A percentile compares a stretch with the other conserved stretches of the same genome.
These are phyloP conservation scores for Nicator chloris DNA, from an alignment of 2,113 vertebrate genomes.

Conservation along the genomic window DNA sequence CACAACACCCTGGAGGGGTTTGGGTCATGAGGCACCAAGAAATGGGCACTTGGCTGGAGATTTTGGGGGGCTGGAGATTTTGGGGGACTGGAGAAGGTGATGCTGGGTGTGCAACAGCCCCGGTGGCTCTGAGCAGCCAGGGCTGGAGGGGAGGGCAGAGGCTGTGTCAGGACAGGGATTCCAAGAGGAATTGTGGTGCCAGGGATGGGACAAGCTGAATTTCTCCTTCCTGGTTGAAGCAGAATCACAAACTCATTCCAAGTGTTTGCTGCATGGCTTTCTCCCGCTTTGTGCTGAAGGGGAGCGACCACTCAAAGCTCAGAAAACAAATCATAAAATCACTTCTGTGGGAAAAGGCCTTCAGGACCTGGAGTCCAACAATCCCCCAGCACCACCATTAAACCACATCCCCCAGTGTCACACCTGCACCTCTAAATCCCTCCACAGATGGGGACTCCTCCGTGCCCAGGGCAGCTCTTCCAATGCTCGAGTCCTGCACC, in stretches of 20 bases:
- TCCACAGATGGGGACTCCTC: neutral
- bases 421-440: neutral
- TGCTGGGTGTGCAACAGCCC: neutral
- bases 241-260: neutral
- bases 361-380: too few relatives aligned
- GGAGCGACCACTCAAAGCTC: neutral
- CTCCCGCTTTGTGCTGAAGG: neutral
- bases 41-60: neutral
- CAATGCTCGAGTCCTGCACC: neutral
- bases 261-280: neutral
- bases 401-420: neutral
- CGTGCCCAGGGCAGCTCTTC: neutral
- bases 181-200: accelerated
- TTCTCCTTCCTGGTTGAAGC: neutral
- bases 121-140: accelerated
- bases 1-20: neutral
- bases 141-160: neutral
- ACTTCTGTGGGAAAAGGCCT: neutral
- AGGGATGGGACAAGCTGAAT: neutral
- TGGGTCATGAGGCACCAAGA: neutral
- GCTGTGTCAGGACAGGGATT: neutral
- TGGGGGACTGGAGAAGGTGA: accelerated
- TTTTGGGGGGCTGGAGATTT: too few relatives aligned
- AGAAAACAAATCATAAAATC: neutral
- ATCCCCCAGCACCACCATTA: neutral